These are phyloP conservation scores for Galaxias olidus DNA, from an alignment of 2,797 vertebrate species.

Conservation along the genomic window DNA sequence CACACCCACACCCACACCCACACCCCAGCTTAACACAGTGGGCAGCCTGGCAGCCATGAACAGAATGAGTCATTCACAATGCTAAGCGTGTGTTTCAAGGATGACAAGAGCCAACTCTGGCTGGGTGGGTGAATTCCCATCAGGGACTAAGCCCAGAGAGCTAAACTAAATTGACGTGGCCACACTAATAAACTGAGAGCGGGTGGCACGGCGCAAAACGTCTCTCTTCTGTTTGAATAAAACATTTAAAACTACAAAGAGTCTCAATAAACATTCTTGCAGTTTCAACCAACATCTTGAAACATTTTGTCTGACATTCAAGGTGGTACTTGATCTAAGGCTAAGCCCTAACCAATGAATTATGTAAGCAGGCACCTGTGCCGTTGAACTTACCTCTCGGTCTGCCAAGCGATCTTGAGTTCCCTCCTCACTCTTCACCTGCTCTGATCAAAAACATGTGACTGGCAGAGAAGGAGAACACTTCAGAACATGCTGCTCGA, in stretches of 20 bases:
- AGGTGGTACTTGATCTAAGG: not conserved
- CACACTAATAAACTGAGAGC: not conserved
- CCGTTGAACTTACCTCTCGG: not conserved
- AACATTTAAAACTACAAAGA: constrained; percentile 4
- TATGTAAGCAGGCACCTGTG: not conserved
- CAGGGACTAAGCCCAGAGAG: no score
- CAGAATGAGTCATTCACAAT: not conserved
- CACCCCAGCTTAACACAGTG: not conserved
- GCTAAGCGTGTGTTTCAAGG: constrained; percentile 2
- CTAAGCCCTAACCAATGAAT: no score
- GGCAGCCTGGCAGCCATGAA: not conserved
- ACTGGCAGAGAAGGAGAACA: not conserved
- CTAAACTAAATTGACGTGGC: no score
- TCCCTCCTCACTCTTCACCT: constrained; percentile 8
- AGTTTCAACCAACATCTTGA: not conserved
- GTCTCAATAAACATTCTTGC: not conserved
- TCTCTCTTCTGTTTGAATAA: no score
- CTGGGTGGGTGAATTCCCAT: not conserved
- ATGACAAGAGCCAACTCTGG: not conserved
- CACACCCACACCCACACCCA: no score
- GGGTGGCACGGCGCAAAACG: not conserved
- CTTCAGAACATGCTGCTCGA: not conserved
- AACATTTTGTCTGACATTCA: not conserved
- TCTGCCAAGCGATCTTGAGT: constrained; percentile 1
- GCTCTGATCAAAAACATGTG: not conserved